Conservation (phyloP, 2,888 invertebrate species). For the Sminthurinus aureus region DNA sequence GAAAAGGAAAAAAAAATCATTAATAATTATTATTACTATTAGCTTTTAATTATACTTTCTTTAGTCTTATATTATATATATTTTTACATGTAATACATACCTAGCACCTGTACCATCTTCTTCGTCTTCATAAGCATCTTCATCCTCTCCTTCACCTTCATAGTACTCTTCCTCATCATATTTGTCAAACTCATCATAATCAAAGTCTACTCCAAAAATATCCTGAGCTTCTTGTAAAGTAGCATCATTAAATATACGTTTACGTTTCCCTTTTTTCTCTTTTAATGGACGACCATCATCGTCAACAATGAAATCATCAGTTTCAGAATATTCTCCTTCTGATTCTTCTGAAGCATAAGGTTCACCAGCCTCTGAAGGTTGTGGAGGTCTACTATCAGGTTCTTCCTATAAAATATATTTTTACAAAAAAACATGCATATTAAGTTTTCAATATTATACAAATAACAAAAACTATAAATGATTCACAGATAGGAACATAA, state of each 20-base stretch:
- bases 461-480: no score
- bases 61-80: neutral
- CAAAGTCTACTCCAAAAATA: constrained; percentile 99
- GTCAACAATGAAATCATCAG: constrained; percentile 97
- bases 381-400: constrained; percentile 70
- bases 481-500: no score
- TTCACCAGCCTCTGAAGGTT: constrained; percentile 66
- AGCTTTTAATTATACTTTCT: neutral
- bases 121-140: constrained; percentile 79
- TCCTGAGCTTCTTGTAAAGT: constrained; percentile 97
- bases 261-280: constrained; percentile 79
- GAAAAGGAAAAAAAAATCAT: no score
- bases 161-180: constrained; percentile 87
- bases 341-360: constrained; percentile 77
- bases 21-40: neutral
- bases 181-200: constrained; percentile 88
- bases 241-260: constrained; percentile 86
- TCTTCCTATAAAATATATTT: constrained; percentile 69
- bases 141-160: constrained; percentile 78
- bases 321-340: constrained; percentile 83
- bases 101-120: constrained; percentile 66
- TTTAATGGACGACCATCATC: constrained; percentile 90
- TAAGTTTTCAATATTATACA: no score
- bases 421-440: no score
- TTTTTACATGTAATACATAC: neutral